Percentiles rank a stretch among this genome's conserved stretches.
phyloP scores from a whole-genome alignment of 2,797 vertebrate species.

The Liparis tanakae region DNA sequence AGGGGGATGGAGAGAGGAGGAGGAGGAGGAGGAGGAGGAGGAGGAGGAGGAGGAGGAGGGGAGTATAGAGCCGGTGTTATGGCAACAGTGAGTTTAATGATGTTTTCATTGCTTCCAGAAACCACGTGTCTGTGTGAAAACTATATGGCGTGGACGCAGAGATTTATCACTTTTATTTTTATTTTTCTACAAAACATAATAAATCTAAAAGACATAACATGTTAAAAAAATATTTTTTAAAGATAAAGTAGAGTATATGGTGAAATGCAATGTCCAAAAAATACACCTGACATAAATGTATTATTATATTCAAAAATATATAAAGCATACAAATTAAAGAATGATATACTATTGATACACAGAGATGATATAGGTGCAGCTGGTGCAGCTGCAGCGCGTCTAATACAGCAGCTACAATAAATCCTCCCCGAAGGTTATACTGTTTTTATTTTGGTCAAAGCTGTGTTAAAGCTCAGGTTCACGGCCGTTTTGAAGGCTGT shows the following conservation, averaged over 20 bases:
- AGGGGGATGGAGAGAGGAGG: conserved; percentile 40
- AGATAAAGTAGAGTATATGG: background rate
- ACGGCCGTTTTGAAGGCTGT: too few relatives aligned
- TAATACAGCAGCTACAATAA: background rate
- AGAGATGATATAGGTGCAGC: background rate
- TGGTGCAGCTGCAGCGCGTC: background rate
- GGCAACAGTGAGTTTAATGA: conserved; percentile 55
- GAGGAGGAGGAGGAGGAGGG: conserved; percentile 27
- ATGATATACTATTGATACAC: background rate
- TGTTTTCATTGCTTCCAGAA: conserved; percentile 36
- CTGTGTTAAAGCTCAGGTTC: background rate
- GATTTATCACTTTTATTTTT: background rate
- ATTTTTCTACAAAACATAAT: background rate
- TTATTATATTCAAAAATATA: background rate
- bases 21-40: too few relatives aligned
- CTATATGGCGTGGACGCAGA: background rate
- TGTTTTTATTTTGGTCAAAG: background rate
- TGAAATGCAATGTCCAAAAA: background rate
- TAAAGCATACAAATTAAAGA: background rate
- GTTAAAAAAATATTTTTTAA: too few relatives aligned
- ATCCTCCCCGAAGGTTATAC: background rate
- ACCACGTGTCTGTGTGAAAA: conserved; percentile 38
- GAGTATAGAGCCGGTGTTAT: conserved; percentile 64
- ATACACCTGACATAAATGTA: background rate
- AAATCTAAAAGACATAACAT: background rate